Percentiles rank a stretch among this genome's conserved stretches.
Evolutionary conservation across 2,797 vertebrate genomes (phyloP).

Genomic region (Paedocypris micromegethes): DNA sequence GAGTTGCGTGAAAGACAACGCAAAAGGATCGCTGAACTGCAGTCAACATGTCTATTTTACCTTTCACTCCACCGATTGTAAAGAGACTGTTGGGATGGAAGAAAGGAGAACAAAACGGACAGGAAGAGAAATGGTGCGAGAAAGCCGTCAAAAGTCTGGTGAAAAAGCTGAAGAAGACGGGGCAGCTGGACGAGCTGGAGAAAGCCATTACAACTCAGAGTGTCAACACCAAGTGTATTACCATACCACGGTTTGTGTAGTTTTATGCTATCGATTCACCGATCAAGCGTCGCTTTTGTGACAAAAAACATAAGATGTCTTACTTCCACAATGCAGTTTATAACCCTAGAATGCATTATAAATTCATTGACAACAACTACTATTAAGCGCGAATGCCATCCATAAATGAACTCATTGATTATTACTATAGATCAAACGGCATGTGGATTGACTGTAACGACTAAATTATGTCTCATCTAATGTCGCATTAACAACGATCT

Average conservation of each 20-base stretch:
- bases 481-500: not conserved
- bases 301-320: too few species aligned
- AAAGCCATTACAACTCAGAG: conserved; percentile 96
- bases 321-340: too few species aligned
- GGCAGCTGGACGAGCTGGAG: conserved; percentile 97
- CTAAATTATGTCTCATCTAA: not conserved
- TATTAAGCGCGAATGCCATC: too few species aligned
- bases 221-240: conserved; percentile 96
- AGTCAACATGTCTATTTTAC: conserved; percentile 90
- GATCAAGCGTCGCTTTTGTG: too few species aligned
- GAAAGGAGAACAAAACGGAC: conserved; percentile 97
- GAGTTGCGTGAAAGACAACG: conserved; percentile 23
- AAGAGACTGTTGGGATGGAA: conserved; percentile 97
- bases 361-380: too few species aligned
- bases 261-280: not conserved
- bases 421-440: not conserved
- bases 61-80: conserved; percentile 96
- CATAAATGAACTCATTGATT: too few species aligned
- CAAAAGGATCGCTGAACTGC: conserved; percentile 13
- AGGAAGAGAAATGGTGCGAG: conserved; percentile 99
- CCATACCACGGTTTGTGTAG: conserved; percentile 84
- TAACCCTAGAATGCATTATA: too few species aligned
- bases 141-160: conserved; percentile 97
- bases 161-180: conserved; percentile 98
- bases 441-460: not conserved